phyloP scores from a whole-genome alignment of 1,140 invertebrate species.

The Carcinoscorpius rotundicauda region DNA sequence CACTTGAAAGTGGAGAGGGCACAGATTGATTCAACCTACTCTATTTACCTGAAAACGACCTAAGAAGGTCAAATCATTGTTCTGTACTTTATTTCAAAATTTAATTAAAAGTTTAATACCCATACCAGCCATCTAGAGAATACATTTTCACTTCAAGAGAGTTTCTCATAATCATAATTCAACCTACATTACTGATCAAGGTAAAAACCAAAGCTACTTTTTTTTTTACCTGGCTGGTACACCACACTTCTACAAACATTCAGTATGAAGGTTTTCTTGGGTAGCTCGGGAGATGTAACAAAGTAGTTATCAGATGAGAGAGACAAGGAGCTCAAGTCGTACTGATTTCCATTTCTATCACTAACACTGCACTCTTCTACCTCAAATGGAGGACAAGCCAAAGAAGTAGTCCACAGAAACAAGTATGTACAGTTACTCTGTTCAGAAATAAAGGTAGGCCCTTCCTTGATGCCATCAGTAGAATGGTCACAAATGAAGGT shows the following conservation, averaged over 20 bases:
- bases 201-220: too few relatives aligned
- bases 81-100: too few relatives aligned
- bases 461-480: constrained; percentile 8
- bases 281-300: constrained; percentile 9
- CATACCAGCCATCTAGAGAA: too few relatives aligned
- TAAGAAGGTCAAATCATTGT: too few relatives aligned
- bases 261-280: constrained; percentile 25
- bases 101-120: too few relatives aligned
- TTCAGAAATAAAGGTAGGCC: constrained; percentile 13
- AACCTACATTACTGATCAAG: too few relatives aligned
- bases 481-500: constrained; percentile 29
- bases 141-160: too few relatives aligned
- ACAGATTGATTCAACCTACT: too few relatives aligned
- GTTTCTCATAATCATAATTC: too few relatives aligned
- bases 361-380: constrained; percentile 12
- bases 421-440: constrained; percentile 29
- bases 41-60: too few relatives aligned
- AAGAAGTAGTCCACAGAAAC: constrained; percentile 32
- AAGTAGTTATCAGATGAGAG: constrained; percentile 26
- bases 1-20: too few relatives aligned
- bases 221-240: constrained; percentile 18
- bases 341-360: constrained; percentile 7
- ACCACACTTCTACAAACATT: constrained; percentile 29
- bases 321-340: constrained; percentile 27
- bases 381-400: constrained; percentile 26